phyloP scores from a whole-genome alignment of 2,888 invertebrate species.

The Nipponacmea schrenckii region DNA sequence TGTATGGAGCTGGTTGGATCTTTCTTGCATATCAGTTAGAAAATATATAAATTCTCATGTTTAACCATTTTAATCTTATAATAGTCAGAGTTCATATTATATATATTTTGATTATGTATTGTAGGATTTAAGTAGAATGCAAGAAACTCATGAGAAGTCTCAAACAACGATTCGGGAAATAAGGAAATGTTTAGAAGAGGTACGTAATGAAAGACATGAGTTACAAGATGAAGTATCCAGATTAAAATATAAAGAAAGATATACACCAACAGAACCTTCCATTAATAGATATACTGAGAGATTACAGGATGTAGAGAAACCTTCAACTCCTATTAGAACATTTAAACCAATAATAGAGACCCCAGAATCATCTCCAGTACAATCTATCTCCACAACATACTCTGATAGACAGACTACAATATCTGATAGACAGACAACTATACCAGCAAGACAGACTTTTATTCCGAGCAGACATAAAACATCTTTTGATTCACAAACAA shows the following conservation, averaged over 20 bases:
- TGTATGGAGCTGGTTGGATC: too few species aligned
- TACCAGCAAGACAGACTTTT: too few species aligned
- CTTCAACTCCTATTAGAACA: background rate
- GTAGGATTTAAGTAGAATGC: conserved; percentile 50
- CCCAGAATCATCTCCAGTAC: background rate
- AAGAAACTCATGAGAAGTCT: conserved; percentile 49
- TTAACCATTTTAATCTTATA: too few species aligned
- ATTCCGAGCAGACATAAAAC: too few species aligned
- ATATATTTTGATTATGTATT: conserved; percentile 1
- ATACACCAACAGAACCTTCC: background rate
- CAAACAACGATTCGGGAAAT: conserved; percentile 52
- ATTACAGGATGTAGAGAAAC: background rate
- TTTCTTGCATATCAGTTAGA: too few species aligned
- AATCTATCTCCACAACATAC: background rate
- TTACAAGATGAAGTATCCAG: conserved; percentile 46
- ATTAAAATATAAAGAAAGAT: background rate
- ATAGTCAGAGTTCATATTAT: too few species aligned
- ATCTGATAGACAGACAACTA: too few species aligned
- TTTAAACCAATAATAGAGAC: background rate
- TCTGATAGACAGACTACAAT: too few species aligned
- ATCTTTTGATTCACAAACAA: too few species aligned
- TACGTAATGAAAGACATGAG: conserved; percentile 47
- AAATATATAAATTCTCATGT: too few species aligned
- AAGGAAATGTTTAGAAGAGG: conserved; percentile 48
- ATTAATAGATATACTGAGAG: too few species aligned